Base-by-base conservation (phyloP, 2,888 invertebrate species). In the Ormyrus pomaceus region DNA sequence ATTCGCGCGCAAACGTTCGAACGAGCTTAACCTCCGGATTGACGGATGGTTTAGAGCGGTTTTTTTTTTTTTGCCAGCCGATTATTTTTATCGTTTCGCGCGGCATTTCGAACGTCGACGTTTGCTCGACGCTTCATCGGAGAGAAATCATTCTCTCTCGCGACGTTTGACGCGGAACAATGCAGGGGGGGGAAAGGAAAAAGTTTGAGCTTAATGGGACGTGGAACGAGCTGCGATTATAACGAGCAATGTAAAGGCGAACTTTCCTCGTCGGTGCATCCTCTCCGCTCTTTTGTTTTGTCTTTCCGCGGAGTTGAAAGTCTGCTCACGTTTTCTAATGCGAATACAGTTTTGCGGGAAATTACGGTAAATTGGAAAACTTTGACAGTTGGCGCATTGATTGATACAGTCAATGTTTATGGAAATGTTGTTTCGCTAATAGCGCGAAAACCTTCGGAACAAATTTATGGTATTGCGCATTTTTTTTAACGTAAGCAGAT, bases 111-210 rank as follows among this genome's bases (percentile, higher is more conserved):
- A 34, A 34, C 34, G 19, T 34, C 34, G 34, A 34, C 48, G 13
- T 50, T 9, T 1, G n/a, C 19, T 34, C 6, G 53, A 34, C 1
- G 11, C 2, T 5, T 11, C 4, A 4, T 34, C 45, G 3, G 55
- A 59, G 53, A 61, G 53, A 61, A 53, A 68, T 68, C 75, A 68
- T 75, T 75, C 68, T 46, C 68, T 68, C 68, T 51, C 2, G 53
- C n/a, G 19, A 50, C 51, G 9, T 51, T 61, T 34, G 51, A 59
- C 51, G 46, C 3, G 9, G 6, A 50, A 19, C 19, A 9, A 71
- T 5, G 19, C 3, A 19, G 46, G n/a, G 13, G 46, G n/a, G 13
- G 9, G 9, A 50, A 72, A 51, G 5, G 19, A 55, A 62, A n/a
- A 0, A 46, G 46, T 51, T 58, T 8, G 9, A 59, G 4, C n/a